Evolutionary conservation across 2,113 vertebrate genomes (phyloP).

Genomic region (Pontoporia blainvillei): DNA sequence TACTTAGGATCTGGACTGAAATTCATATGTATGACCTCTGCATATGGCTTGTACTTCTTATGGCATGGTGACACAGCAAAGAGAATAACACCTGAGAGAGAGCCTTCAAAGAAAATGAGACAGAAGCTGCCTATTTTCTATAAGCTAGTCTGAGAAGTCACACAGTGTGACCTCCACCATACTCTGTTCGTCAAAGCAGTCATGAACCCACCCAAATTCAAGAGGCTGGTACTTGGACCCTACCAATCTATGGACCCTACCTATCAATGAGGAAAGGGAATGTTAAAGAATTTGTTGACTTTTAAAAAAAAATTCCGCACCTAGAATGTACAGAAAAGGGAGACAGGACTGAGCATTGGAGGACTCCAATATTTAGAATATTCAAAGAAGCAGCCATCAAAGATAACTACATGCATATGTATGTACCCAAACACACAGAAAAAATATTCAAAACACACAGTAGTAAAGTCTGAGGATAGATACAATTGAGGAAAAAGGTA

Average conservation of each 20-base stretch:
- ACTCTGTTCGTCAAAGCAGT: no score
- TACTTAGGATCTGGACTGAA: neutral
- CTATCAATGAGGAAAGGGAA: no score
- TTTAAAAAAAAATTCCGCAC: neutral
- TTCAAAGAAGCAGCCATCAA: neutral
- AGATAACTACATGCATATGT: neutral
- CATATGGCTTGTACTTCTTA: neutral
- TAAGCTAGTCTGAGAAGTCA: neutral
- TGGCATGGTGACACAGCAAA: neutral
- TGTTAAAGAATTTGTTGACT: neutral
- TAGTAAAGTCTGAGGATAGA: neutral
- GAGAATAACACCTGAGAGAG: neutral
- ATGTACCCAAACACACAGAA: neutral
- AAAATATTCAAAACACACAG: neutral
- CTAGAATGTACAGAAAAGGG: neutral
- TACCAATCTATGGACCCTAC: neutral
- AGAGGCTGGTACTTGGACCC: neutral
- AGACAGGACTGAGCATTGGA: neutral
- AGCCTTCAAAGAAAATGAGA: neutral
- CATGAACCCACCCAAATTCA: neutral
- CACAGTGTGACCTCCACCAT: neutral
- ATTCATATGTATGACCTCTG: neutral
- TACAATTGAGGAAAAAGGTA: neutral
- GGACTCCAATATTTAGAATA: neutral
- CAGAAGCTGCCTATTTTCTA: neutral